A percentile compares a stretch with the other conserved stretches of the same genome.
phyloP scores from a whole-genome alignment of 2,797 vertebrate genomes.

The Cercopithecus neglectus region DNA sequence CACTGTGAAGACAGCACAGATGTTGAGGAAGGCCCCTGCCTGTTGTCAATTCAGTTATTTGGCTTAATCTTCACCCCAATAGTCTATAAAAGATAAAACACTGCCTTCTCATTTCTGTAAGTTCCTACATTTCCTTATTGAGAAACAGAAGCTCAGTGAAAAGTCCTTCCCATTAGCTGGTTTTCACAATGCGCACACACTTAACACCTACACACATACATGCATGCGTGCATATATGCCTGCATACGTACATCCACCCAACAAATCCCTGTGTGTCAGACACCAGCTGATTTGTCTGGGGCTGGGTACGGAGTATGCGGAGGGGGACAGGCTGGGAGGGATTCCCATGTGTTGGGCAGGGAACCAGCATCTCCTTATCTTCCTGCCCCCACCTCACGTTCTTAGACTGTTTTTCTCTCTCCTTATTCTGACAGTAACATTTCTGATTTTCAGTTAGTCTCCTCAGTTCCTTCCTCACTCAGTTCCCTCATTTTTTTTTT shows the following conservation, averaged over 20 bases:
- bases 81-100: neutral
- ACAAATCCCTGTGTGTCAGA: neutral
- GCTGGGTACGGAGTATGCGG: too few species aligned
- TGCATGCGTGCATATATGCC: neutral
- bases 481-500: neutral
- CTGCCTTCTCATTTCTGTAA: neutral
- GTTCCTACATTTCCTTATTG: neutral
- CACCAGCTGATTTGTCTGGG: neutral
- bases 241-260: rapidly evolving
- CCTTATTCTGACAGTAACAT: neutral
- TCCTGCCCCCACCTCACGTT: rapidly evolving
- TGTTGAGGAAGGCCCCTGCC: rapidly evolving
- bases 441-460: neutral
- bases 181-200: too few species aligned
- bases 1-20: too few species aligned
- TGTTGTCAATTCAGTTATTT: neutral
- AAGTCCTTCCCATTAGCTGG: neutral
- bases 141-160: neutral
- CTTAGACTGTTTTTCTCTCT: too few species aligned
- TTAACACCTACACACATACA: rapidly evolving
- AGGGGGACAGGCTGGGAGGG: rapidly evolving
- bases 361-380: too few species aligned
- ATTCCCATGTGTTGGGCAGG: rapidly evolving
- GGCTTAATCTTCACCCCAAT: rapidly evolving
- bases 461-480: neutral